Evolutionary conservation across 2,888 invertebrate species (phyloP), one percentile per base, ranked within the genome.

Genomic region (Leptodirus hochenwartii): DNA sequence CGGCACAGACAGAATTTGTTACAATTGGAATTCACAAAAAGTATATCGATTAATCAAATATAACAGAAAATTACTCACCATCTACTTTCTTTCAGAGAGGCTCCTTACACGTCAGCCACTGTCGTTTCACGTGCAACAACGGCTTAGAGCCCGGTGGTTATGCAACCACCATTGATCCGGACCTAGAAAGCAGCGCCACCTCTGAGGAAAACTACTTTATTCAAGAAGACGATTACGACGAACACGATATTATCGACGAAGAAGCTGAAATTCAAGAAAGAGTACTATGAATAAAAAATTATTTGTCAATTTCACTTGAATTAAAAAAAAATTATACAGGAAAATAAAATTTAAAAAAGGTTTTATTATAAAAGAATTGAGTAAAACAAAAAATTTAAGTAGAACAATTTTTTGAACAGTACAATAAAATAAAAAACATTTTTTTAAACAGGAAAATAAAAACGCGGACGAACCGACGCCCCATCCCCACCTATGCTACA

Each of bases 81-180:
- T 6, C 29, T 22, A 25, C 17, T 17, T 13, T 30, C 25, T 11
- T 22, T 48, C 47, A 69, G 62, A 47, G 59, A 32, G 80, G 79
- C 8, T 61, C 63, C 4, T 53, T 81, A 29, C 62, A 67, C 23
- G 59, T 81, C 33, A 66, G 66, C 14, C 64, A 69, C 20, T 81
- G 81, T 46, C 66, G 68, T 33, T 80, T 78, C 47, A 69, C 72
- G 1, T 81, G 80, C 43, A 64, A 68, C 20, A 54, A 42, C 29
- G 32, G 32, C 5, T 12, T 37, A n/a, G 27, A 36, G 15, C 29
- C 22, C 31, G 34, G 26, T 10, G 30, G 32, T 22, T 35, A 31
- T 25, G 36, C 30, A 26, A 40, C 39, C 16, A 42, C 35, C 23
- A 37, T 39, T 22, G 37, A 36, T 31, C 41, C 43, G n/a, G 43